Percentiles rank a stretch among this genome's conserved stretches.
phyloP scores from a whole-genome alignment of 2,113 vertebrate genomes.

The Rhombomys opimus region DNA sequence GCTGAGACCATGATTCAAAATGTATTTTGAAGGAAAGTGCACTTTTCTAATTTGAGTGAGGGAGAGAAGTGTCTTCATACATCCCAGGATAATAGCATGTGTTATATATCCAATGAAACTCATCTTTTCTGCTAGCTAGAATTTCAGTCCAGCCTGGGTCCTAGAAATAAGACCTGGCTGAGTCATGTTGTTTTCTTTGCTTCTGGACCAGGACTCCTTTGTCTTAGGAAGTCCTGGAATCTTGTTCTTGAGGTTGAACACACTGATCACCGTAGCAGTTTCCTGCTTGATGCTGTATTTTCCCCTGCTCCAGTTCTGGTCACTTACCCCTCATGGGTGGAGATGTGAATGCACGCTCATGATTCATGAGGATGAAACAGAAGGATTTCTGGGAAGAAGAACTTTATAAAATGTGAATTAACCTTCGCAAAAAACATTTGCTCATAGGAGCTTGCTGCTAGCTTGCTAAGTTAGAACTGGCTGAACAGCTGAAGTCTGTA shows the following conservation, averaged over 20 bases:
- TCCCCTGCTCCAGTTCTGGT: background rate
- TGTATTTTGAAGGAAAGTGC: background rate
- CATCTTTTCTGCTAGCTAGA: background rate
- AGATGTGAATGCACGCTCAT: background rate
- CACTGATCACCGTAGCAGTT: background rate
- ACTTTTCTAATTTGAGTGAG: background rate
- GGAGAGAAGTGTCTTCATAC: background rate
- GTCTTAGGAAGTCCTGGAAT: background rate
- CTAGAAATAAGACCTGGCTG: background rate
- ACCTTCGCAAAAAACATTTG: background rate
- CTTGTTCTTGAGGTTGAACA: background rate
- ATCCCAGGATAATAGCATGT: background rate
- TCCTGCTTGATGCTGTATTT: background rate
- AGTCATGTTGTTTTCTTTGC: background rate
- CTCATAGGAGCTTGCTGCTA: background rate
- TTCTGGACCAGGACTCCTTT: background rate
- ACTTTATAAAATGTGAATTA: background rate
- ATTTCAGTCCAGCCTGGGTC: background rate
- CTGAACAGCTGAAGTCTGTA: background rate
- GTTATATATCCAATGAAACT: background rate
- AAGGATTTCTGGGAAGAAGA: background rate
- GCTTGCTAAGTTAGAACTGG: constrained; percentile 41
- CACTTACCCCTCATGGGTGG: background rate
- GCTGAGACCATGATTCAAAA: background rate
- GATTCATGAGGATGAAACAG: background rate